These are phyloP conservation scores for Sympetrum striolatum DNA, from an alignment of 2,888 invertebrate species.

Conservation along the genomic window DNA sequence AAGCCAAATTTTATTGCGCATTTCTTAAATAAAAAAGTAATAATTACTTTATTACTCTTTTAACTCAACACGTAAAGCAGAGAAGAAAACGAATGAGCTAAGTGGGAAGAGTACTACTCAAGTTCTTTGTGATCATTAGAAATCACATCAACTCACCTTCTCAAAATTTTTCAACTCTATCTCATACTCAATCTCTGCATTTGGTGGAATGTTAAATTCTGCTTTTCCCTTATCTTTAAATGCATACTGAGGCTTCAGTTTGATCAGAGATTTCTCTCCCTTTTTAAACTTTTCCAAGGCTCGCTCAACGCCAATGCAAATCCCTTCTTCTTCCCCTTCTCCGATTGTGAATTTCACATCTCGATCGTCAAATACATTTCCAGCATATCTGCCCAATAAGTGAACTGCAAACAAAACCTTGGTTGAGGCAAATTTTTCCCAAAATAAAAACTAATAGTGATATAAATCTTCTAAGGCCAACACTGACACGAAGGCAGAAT, in stretches of 20 bases:
- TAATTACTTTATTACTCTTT: too few species aligned
- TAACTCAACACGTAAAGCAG: too few species aligned
- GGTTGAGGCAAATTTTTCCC: not conserved
- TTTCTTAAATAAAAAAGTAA: too few species aligned
- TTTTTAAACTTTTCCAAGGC: slow-evolving; percentile 82
- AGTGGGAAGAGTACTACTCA: not conserved
- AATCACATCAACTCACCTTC: slow-evolving; percentile 64
- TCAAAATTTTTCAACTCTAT: slow-evolving; percentile 86
- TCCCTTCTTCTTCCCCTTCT: slow-evolving; percentile 77
- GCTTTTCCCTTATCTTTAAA: slow-evolving; percentile 76
- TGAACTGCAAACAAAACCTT: slow-evolving; percentile 68
- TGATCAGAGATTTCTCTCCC: slow-evolving; percentile 78
- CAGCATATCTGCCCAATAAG: slow-evolving; percentile 71
- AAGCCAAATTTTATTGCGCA: too few species aligned
- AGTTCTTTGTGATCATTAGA: not conserved
- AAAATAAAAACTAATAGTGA: too few species aligned
- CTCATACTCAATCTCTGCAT: slow-evolving; percentile 79
- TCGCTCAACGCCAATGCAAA: slow-evolving; percentile 83
- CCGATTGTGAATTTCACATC: slow-evolving; percentile 84
- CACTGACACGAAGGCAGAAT: not conserved
- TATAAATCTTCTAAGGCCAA: not conserved
- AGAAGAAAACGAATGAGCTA: not conserved
- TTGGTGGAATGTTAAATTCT: slow-evolving; percentile 77
- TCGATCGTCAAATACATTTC: slow-evolving; percentile 77
- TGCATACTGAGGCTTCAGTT: slow-evolving; percentile 79